Evolutionary conservation across 92 coral and sea anemone species (phyloP).

Genomic region (Isaurus tuberculatus): DNA sequence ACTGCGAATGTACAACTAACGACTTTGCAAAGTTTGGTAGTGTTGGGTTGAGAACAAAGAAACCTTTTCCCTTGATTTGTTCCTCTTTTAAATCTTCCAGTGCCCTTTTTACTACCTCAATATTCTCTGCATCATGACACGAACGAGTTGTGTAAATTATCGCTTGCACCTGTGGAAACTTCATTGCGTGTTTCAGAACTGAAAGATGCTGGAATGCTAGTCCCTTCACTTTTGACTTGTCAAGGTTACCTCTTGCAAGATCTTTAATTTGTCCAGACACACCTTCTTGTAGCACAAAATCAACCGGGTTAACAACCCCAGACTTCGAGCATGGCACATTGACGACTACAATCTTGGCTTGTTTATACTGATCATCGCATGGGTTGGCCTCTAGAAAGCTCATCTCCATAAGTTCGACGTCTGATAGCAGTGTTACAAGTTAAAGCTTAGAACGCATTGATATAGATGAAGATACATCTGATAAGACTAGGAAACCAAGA

Average conservation of each 20-base stretch:
- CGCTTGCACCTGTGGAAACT: conserved; percentile 83
- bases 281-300: conserved; percentile 96
- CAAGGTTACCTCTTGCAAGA: conserved; percentile 81
- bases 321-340: conserved; percentile 94
- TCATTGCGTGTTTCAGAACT: conserved; percentile 88
- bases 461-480: too few species aligned
- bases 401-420: conserved; percentile 80
- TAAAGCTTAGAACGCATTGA: conserved; percentile 44
- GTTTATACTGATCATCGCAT: conserved; percentile 86
- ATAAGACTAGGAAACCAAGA: too few species aligned
- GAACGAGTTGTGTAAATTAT: conserved; percentile 91
- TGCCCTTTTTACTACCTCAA: conserved; percentile 85
- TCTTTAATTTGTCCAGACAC: conserved; percentile 82
- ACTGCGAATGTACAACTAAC: conserved; percentile 57
- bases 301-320: conserved; percentile 94
- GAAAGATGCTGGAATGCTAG: conserved; percentile 90
- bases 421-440: conserved; percentile 54
- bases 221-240: conserved; percentile 74
- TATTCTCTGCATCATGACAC: conserved; percentile 76
- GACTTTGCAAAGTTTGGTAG: conserved; percentile 81
- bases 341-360: conserved; percentile 82
- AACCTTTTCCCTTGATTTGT: conserved; percentile 59
- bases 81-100: conserved; percentile 81
- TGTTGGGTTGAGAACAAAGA: conserved; percentile 72
- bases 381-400: conserved; percentile 86